A percentile compares a stretch with the other conserved stretches of the same genome.
Evolutionary conservation across 2,888 invertebrate species (phyloP).

Genomic region (Trissolcus japonicus): DNA sequence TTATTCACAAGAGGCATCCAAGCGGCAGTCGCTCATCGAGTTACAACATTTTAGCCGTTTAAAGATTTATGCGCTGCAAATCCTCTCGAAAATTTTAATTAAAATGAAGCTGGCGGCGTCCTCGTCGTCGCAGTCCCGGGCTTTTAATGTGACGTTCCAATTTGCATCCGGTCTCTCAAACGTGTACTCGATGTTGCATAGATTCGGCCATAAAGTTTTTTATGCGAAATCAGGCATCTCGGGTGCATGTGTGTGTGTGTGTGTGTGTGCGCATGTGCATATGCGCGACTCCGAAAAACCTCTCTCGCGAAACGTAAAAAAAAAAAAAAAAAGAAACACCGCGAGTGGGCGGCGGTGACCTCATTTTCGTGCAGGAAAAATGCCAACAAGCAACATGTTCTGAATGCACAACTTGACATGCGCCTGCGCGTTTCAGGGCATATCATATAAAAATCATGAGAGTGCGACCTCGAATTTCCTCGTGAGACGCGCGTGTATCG

Average conservation of each 20-base stretch:
- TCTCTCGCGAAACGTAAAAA: constrained; percentile 32
- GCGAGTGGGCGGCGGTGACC: constrained; percentile 50
- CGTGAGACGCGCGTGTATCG: no score
- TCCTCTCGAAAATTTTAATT: constrained; percentile 51
- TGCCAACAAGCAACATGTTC: constrained; percentile 47
- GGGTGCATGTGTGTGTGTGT: no score
- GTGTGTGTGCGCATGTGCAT: no score
- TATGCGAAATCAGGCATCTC: constrained; percentile 49
- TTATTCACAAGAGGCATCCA: constrained; percentile 44
- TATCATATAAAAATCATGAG: constrained; percentile 14
- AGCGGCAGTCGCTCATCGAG: constrained; percentile 32
- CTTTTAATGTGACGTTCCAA: constrained; percentile 47
- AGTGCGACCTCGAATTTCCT: no score
- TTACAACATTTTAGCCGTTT: constrained; percentile 44
- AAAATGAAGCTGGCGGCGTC: constrained; percentile 37
- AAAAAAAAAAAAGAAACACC: constrained; percentile 15
- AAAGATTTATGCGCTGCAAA: constrained; percentile 50
- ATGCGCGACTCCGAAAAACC: constrained; percentile 23
- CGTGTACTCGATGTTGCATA: constrained; percentile 17
- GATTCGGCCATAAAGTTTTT: constrained; percentile 46
- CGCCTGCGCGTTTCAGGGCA: background rate
- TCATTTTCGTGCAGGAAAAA: constrained; percentile 45
- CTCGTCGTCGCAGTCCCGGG: constrained; percentile 17
- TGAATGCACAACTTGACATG: no score
- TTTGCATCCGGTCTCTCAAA: constrained; percentile 49